Evolutionary conservation across 2,888 invertebrate genomes (phyloP).

Genomic region (Polia nebulosa): DNA sequence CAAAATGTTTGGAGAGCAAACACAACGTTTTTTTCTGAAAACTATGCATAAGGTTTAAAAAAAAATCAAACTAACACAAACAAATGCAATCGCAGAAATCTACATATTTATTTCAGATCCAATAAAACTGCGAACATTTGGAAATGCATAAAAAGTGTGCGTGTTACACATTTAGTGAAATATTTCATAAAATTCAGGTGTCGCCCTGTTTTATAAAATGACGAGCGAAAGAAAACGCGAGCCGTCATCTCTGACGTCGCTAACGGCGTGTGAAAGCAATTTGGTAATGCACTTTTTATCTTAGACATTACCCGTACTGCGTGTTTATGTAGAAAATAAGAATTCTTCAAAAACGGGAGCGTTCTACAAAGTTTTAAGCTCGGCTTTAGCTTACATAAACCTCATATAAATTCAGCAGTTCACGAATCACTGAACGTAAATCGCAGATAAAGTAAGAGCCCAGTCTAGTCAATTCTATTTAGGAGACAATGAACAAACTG

Average conservation of each 20-base stretch:
- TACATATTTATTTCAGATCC: conserved; percentile 42
- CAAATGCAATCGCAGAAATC: conserved; percentile 36
- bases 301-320: conserved; percentile 45
- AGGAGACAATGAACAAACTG: conserved; percentile 55
- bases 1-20: not conserved
- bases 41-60: conserved; percentile 1
- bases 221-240: conserved; percentile 31
- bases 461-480: conserved; percentile 51
- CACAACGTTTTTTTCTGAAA: conserved; percentile 3
- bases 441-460: conserved; percentile 36
- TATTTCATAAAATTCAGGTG: conserved; percentile 42
- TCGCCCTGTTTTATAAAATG: conserved; percentile 37
- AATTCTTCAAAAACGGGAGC: conserved; percentile 14
- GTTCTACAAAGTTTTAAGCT: conserved; percentile 30
- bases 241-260: conserved; percentile 72
- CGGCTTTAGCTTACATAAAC: conserved; percentile 17
- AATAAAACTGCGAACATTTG: conserved; percentile 46
- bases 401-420: conserved; percentile 40
- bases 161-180: conserved; percentile 35
- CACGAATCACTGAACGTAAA: conserved; percentile 43
- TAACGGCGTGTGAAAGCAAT: conserved; percentile 82
- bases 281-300: conserved; percentile 86
- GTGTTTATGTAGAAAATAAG: conserved; percentile 24
- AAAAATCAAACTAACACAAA: conserved; percentile 26
- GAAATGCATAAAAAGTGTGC: conserved; percentile 35